Percentiles rank a stretch among this genome's conserved stretches.
Evolutionary conservation across 2,113 vertebrate species (phyloP).

Genomic region (Pseudorectes ferrugineus): DNA sequence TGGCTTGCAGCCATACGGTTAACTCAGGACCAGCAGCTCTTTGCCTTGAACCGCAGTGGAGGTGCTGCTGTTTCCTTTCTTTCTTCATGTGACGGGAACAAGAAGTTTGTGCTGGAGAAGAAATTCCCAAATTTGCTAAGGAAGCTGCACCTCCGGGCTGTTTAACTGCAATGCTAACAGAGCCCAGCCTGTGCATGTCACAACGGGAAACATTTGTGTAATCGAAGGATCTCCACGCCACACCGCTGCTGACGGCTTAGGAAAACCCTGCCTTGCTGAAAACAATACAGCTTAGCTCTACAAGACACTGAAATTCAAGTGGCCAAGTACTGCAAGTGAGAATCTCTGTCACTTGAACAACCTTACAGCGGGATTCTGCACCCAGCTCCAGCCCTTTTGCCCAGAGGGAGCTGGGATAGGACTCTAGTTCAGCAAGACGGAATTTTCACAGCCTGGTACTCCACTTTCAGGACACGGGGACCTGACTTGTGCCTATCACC

Average conservation of each 20-base stretch:
- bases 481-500: neutral
- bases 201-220: neutral
- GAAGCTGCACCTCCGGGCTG: neutral
- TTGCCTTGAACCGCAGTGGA: neutral
- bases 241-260: rapidly evolving
- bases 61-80: constrained; percentile 2
- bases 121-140: neutral
- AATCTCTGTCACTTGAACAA: neutral
- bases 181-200: neutral
- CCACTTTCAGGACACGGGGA: rapidly evolving
- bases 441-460: neutral
- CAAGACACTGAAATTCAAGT: neutral
- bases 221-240: neutral
- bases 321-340: neutral
- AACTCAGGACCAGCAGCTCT: neutral
- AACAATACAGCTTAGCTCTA: neutral
- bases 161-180: neutral
- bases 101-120: neutral
- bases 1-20: neutral
- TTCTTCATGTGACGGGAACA: neutral
- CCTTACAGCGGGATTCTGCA: rapidly evolving
- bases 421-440: neutral
- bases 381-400: rapidly evolving
- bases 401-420: neutral
- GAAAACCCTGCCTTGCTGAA: neutral